A percentile compares a stretch with the other conserved stretches of the same genome.
These are phyloP conservation scores for Brachionus asplanchnoidis DNA, from an alignment of 1,140 invertebrate species.

Conservation along the genomic window DNA sequence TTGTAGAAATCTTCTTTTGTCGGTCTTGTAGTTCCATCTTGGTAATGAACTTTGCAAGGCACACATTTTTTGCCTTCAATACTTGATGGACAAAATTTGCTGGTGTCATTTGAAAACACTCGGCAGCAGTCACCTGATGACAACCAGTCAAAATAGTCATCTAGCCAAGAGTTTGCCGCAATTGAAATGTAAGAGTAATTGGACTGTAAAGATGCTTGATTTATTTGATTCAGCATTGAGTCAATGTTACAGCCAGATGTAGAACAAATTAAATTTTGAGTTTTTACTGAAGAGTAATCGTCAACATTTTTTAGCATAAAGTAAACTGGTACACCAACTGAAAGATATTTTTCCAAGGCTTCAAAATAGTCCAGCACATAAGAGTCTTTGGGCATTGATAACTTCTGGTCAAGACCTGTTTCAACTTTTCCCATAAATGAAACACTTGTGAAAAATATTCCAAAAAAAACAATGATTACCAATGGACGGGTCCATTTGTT, in stretches of 20 bases:
- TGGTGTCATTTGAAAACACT: conserved; percentile 45
- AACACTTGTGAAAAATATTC: conserved; percentile 80
- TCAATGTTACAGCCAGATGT: conserved; percentile 67
- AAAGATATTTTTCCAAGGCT: conserved; percentile 69
- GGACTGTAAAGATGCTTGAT: conserved; percentile 65
- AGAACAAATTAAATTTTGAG: conserved; percentile 75
- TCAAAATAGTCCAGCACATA: conserved; percentile 77
- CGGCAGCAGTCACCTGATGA: conserved; percentile 55
- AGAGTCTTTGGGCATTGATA: conserved; percentile 80
- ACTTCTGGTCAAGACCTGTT: conserved; percentile 77
- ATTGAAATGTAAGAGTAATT: conserved; percentile 72
- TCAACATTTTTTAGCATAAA: conserved; percentile 75
- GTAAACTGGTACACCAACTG: conserved; percentile 81
- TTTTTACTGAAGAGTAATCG: conserved; percentile 64
- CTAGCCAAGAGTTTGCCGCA: conserved; percentile 78
- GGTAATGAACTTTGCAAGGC: conserved; percentile 20
- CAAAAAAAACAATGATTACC: conserved; percentile 64
- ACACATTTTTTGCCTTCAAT: conserved; percentile 27
- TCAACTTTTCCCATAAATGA: conserved; percentile 76
- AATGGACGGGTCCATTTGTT: not conserved
- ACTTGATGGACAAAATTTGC: conserved; percentile 54
- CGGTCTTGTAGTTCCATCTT: conserved; percentile 48
- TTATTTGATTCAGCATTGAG: conserved; percentile 78
- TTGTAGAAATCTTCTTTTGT: conserved; percentile 64
- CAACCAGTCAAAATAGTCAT: conserved; percentile 83